Evolutionary conservation across 2,888 invertebrate species (phyloP).

Genomic region (Dendrolimus pini): DNA sequence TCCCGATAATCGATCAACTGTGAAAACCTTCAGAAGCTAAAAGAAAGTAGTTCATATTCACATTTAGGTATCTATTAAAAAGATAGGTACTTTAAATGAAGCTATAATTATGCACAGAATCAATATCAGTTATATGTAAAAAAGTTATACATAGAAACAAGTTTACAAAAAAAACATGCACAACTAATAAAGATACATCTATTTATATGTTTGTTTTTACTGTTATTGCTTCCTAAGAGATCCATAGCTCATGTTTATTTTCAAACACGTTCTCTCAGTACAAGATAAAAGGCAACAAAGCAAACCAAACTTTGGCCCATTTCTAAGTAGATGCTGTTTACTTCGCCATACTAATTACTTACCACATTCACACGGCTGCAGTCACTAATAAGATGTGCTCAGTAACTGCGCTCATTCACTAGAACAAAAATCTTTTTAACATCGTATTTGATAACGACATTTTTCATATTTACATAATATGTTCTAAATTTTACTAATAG

Average conservation of each 20-base stretch:
- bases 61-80: too few species aligned
- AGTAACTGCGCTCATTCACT: background rate
- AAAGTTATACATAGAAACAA: background rate
- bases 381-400: too few species aligned
- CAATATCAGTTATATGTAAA: too few species aligned
- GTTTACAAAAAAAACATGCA: background rate
- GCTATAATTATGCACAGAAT: too few species aligned
- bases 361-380: background rate
- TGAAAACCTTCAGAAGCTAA: too few species aligned
- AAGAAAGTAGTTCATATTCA: too few species aligned
- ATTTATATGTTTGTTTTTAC: background rate
- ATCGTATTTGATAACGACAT: background rate
- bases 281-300: background rate
- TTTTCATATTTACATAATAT: background rate
- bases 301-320: background rate
- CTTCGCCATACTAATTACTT: background rate
- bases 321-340: background rate
- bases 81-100: too few species aligned
- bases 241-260: background rate
- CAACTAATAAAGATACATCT: background rate
- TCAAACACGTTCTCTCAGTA: background rate
- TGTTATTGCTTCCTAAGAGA: too few species aligned
- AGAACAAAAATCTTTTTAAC: too few species aligned
- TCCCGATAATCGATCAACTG: too few species aligned
- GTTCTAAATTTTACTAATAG: background rate